phyloP scores from a whole-genome alignment of 2,888 invertebrate genomes.

The Acanthosoma haemorrhoidale region DNA sequence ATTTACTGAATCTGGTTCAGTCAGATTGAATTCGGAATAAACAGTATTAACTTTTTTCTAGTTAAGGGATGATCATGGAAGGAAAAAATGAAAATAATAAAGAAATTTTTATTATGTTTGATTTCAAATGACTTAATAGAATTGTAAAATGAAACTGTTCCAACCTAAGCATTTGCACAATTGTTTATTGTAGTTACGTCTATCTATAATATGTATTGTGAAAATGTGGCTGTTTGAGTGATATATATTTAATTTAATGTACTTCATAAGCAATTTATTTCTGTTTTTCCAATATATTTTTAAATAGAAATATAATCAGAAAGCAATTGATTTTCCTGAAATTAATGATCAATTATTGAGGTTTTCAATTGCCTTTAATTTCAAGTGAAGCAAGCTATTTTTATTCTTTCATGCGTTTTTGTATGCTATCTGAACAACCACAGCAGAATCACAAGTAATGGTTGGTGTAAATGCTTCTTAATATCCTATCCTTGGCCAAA shows the following conservation, averaged over 20 bases:
- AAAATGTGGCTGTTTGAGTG: no score
- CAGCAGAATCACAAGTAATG: no score
- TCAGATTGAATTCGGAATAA: not conserved
- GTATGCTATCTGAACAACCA: no score
- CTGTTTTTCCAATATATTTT: no score
- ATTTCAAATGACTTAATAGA: no score
- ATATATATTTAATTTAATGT: not conserved
- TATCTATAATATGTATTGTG: no score
- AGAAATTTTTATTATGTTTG: not conserved
- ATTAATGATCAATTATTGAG: no score
- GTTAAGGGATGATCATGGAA: not conserved
- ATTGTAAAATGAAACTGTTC: not conserved
- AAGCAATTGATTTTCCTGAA: not conserved
- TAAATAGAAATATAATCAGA: not conserved
- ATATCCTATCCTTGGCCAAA: no score
- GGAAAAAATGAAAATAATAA: not conserved
- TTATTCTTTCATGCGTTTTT: no score
- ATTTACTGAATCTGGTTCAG: not conserved
- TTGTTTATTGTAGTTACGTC: not conserved
- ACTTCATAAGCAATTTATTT: no score
- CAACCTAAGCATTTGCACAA: not conserved
- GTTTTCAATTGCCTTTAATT: not conserved
- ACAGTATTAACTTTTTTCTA: not conserved
- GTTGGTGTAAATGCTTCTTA: no score
- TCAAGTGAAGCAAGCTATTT: no score